Evolutionary conservation across 2,888 invertebrate genomes (phyloP).

Genomic region (Abrostola tripartita): DNA sequence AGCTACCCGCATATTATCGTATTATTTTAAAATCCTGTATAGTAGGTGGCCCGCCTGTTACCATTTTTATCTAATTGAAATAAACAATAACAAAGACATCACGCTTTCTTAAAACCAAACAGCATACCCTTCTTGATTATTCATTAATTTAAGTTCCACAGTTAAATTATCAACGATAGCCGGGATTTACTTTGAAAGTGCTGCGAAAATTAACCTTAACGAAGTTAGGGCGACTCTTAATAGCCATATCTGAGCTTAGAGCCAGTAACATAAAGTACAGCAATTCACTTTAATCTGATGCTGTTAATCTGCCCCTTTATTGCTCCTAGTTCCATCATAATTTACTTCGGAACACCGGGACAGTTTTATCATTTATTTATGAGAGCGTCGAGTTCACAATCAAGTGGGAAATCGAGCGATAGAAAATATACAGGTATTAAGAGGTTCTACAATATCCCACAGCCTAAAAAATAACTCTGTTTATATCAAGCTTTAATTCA

Average conservation of each 20-base stretch:
- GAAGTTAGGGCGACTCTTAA: constrained; percentile 36
- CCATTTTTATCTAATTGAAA: not conserved
- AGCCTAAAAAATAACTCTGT: too few species aligned
- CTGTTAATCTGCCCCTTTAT: constrained; percentile 62
- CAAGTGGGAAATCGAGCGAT: not conserved
- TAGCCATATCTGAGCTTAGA: constrained; percentile 37
- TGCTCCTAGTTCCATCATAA: constrained; percentile 59
- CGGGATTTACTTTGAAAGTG: constrained; percentile 39
- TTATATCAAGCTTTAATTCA: too few species aligned
- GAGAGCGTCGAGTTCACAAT: constrained; percentile 19
- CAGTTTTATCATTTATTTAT: constrained; percentile 51
- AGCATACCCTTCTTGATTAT: not conserved
- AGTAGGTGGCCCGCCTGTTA: too few species aligned
- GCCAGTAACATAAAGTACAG: constrained; percentile 54
- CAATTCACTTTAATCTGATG: constrained; percentile 57
- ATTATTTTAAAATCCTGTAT: too few species aligned
- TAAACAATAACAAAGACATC: not conserved
- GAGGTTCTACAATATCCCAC: too few species aligned
- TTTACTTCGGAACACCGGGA: constrained; percentile 49
- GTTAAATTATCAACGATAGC: constrained; percentile 32
- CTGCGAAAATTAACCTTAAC: constrained; percentile 44
- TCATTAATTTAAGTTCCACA: constrained; percentile 6
- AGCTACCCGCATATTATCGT: too few species aligned
- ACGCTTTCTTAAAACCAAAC: not conserved
- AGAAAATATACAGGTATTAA: too few species aligned